Evolutionary conservation across 1,140 invertebrate genomes (phyloP).

Genomic region (Zeugodacus cucurbitae): DNA sequence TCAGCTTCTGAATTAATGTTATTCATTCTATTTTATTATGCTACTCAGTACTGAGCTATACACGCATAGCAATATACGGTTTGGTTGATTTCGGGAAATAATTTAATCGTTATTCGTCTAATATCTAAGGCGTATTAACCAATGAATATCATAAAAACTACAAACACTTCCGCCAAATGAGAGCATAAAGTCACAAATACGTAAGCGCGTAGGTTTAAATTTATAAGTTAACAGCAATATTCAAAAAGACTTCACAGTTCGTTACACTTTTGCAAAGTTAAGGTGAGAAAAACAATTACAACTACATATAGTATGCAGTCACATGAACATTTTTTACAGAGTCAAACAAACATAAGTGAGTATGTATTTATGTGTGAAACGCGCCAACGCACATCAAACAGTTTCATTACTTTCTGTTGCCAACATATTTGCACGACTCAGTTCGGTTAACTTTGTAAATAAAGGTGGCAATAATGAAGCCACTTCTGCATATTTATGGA

Average conservation of each 20-base stretch:
- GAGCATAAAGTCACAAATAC: not conserved
- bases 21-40: too few species aligned
- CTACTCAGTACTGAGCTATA: too few species aligned
- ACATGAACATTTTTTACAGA: too few species aligned
- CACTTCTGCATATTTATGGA: too few species aligned
- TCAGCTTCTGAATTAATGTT: too few species aligned
- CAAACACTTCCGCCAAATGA: not conserved
- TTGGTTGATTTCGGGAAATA: too few species aligned
- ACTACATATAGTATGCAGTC: too few species aligned
- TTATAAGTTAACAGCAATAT: not conserved
- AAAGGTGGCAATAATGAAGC: not conserved
- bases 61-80: too few species aligned
- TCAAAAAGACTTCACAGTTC: not conserved
- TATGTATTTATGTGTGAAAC: not conserved
- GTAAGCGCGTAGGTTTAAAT: not conserved
- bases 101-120: too few species aligned
- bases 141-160: not conserved
- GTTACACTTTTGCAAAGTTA: not conserved
- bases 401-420: not conserved
- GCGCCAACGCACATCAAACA: not conserved
- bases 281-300: not conserved
- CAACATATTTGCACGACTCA: constrained; percentile 3
- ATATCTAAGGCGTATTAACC: too few species aligned
- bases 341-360: not conserved
- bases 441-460: not conserved